Conservation (phyloP, 2,888 invertebrate species). For the Phymatocera aterrima region DNA sequence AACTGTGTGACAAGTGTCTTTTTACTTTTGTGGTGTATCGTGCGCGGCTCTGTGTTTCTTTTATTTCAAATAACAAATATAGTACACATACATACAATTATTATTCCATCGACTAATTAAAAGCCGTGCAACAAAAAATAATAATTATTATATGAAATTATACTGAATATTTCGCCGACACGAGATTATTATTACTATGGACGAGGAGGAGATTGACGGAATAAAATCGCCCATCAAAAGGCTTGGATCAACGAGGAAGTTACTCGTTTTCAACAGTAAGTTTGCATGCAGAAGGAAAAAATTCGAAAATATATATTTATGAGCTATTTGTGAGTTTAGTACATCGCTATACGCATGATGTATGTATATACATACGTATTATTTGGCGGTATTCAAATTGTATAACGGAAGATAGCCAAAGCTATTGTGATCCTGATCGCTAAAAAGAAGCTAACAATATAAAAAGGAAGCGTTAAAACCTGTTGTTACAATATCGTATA, state of each 20-base stretch:
- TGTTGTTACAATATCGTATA: no score
- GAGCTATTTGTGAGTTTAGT: not conserved
- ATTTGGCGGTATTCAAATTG: no score
- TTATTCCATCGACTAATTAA: not conserved
- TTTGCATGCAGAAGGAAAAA: slow-evolving; percentile 58
- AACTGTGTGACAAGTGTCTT: slow-evolving; percentile 59
- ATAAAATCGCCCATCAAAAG: slow-evolving; percentile 88
- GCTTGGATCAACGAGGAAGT: slow-evolving; percentile 87
- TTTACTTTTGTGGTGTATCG: no score
- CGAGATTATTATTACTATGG: slow-evolving; percentile 76
- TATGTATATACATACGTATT: no score
- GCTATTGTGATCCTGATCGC: no score
- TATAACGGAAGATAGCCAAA: no score
- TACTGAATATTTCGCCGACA: slow-evolving; percentile 24
- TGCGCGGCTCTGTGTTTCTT: slow-evolving; percentile 13
- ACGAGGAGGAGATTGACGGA: slow-evolving; percentile 84
- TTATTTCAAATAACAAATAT: no score
- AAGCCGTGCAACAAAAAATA: not conserved
- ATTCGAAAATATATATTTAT: not conserved
- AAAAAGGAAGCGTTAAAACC: not conserved
- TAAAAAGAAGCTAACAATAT: not conserved
- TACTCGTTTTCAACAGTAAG: slow-evolving; percentile 88
- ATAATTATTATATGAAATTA: not conserved
- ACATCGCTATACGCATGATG: no score
- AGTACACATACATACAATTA: not conserved